Evolutionary conservation across 2,888 invertebrate species (phyloP).

Genomic region (Lasioglossum lativentre): DNA sequence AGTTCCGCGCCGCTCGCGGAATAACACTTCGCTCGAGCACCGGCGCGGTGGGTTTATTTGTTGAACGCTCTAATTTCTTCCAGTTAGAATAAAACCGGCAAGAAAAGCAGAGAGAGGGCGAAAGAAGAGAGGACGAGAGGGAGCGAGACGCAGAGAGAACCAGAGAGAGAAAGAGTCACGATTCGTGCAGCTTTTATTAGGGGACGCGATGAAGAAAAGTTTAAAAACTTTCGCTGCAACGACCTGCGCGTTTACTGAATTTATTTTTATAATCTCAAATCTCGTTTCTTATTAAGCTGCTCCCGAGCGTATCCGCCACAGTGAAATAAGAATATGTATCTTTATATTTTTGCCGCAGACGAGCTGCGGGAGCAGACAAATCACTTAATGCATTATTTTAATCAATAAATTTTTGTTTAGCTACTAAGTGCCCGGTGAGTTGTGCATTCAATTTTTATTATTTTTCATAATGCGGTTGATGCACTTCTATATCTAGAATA

Average conservation of each 20-base stretch:
- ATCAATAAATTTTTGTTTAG: background rate
- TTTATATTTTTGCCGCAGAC: background rate
- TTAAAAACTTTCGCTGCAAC: constrained; percentile 17
- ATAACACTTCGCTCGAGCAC: constrained; percentile 42
- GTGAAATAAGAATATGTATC: background rate
- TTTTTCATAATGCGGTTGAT: too few relatives aligned
- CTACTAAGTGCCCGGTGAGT: background rate
- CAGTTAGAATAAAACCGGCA: constrained; percentile 26
- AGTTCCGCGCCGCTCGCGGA: constrained; percentile 37
- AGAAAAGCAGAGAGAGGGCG: background rate
- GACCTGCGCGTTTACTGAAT: background rate
- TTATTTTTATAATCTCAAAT: background rate
- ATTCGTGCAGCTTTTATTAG: constrained; percentile 29
- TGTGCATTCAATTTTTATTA: too few relatives aligned
- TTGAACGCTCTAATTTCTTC: constrained; percentile 56
- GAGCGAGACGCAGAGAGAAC: background rate
- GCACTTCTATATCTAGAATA: too few relatives aligned
- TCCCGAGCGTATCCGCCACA: background rate
- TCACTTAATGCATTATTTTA: background rate
- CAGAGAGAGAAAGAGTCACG: background rate
- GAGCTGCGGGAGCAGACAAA: background rate
- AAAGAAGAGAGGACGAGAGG: constrained; percentile 1
- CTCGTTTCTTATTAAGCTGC: background rate
- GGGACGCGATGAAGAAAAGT: constrained; percentile 26
- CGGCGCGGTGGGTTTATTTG: constrained; percentile 39